phyloP scores from a whole-genome alignment of 2,797 vertebrate genomes.

The Danio choprae region DNA sequence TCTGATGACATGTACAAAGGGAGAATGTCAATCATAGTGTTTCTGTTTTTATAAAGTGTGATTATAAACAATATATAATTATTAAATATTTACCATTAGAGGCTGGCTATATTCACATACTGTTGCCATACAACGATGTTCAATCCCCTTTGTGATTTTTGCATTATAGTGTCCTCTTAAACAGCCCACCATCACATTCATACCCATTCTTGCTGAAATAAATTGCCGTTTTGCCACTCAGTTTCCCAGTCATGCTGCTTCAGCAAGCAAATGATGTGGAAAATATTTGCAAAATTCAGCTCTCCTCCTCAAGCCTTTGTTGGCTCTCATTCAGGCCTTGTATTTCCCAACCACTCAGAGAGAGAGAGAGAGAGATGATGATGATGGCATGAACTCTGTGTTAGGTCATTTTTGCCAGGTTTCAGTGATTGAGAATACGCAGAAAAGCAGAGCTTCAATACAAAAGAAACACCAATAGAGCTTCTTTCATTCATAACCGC shows the following conservation, averaged over 20 bases:
- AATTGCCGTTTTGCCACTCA: neutral
- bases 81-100: too few species aligned
- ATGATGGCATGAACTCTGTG: neutral
- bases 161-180: too few species aligned
- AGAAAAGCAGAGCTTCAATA: conserved; percentile 12
- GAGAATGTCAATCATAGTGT: too few species aligned
- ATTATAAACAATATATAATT: too few species aligned
- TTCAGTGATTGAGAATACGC: conserved; percentile 14
- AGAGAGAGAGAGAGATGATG: neutral
- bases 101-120: too few species aligned
- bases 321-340: conserved; percentile 9
- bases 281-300: conserved; percentile 38
- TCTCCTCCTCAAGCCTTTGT: conserved; percentile 11
- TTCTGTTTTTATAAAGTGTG: too few species aligned
- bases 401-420: neutral
- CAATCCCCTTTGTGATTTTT: too few species aligned
- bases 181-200: neutral
- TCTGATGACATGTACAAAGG: too few species aligned
- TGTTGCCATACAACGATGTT: too few species aligned
- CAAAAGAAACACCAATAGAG: conserved; percentile 5
- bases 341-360: conserved; percentile 5
- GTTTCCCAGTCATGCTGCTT: conserved; percentile 6
- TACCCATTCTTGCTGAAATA: neutral
- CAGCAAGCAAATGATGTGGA: conserved; percentile 16
- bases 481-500: neutral